Evolutionary conservation across 53 echinoderm and acorn worm species (phyloP), one percentile per base, ranked within the genome.

Genomic region (Paracentrotus lividus): DNA sequence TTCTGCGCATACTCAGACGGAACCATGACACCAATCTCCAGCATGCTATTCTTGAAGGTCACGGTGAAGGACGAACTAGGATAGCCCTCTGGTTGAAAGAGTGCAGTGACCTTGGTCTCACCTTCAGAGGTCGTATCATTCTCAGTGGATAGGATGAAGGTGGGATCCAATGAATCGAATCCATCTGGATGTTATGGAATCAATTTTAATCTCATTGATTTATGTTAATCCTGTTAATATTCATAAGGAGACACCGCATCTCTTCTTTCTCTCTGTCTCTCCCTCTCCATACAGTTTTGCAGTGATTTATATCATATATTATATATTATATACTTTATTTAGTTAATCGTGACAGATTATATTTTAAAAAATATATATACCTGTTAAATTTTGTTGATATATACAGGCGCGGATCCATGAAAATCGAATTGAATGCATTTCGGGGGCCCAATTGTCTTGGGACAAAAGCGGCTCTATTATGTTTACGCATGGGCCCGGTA

Each of bases 11-110:
- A 90, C 49, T 90, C 90, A 69, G 44, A 31, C 16, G 90, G 90
- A 12, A 47, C 90, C 47, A 44, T 49, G 49, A 90, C 72, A 36
- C 24, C 29, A 0, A 90, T 13, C 15, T 90, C 90, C 21, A 90
- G 52, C 32, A 90, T 31, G 24, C 51, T 36, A 15, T 69, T 68
- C 72, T 90, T 68, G 36, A 90, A 90, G 3, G 68, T 49, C 49
- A 90, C 90, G 14, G 69, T 90, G 51, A 90, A 90, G 59, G 89
- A 89, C 59, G 89, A 31, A 43, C 64, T 57, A 20, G 89, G 45
- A 14, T 42, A 89, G 60, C 55, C 89, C 52, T 72, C 69, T 44
- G 49, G 47, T 45, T 49, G 49, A 33, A 90, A 68, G 14, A 44
- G 69, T 4, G 90, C 54, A 1, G 90, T 54, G 49, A 32, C 72